phyloP scores from a whole-genome alignment of 2,888 invertebrate genomes.

The Dysmachus trigonus region DNA sequence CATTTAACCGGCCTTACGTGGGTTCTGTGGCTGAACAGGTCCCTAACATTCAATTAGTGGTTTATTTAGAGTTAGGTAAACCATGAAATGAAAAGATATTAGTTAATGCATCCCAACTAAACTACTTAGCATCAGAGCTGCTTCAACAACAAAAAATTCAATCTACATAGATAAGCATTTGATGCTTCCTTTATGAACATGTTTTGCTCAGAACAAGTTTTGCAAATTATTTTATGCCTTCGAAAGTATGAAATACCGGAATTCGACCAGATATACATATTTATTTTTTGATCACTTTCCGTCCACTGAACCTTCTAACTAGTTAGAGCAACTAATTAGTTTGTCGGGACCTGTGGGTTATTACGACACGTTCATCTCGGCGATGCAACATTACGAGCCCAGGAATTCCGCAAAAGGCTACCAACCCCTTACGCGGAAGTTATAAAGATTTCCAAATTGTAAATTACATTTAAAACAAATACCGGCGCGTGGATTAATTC shows the following conservation, averaged over 20 bases:
- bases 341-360: background rate
- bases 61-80: too few relatives aligned
- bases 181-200: background rate
- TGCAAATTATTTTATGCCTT: background rate
- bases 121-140: background rate
- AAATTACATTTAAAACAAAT: background rate
- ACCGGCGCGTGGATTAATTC: background rate
- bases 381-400: background rate
- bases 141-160: background rate
- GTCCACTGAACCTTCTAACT: background rate
- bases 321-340: background rate
- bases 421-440: background rate
- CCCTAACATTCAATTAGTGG: too few relatives aligned
- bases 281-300: background rate
- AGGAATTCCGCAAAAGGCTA: background rate
- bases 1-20: too few relatives aligned
- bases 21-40: too few relatives aligned
- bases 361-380: background rate
- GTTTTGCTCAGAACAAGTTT: background rate
- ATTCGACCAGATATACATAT: background rate
- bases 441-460: background rate
- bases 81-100: background rate
- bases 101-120: background rate
- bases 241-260: background rate
- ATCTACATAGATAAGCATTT: background rate